Evolutionary conservation across 1,140 invertebrate genomes (phyloP).

Genomic region (Rhagoletis zephyria): DNA sequence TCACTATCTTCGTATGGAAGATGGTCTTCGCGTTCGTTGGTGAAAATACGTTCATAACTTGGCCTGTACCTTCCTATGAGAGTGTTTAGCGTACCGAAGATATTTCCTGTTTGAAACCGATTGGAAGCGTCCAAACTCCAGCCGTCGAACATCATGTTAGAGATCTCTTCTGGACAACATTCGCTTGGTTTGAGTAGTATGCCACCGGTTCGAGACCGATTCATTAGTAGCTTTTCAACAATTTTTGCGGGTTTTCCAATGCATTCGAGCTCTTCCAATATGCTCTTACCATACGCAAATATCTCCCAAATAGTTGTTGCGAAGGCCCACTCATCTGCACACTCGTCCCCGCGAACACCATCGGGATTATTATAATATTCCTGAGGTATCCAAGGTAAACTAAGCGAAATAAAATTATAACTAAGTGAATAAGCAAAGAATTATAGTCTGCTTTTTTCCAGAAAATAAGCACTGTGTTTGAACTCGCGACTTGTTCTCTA

Average conservation of each 20-base stretch:
- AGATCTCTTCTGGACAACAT: slow-evolving; percentile 85
- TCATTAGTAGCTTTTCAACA: slow-evolving; percentile 77
- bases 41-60: slow-evolving; percentile 22
- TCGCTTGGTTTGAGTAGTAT: slow-evolving; percentile 80
- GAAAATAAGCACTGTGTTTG: no score
- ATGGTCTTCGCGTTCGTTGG: not conserved
- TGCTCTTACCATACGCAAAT: slow-evolving; percentile 82
- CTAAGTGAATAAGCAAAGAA: no score
- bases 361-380: slow-evolving; percentile 83
- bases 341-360: slow-evolving; percentile 77
- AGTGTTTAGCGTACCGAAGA: slow-evolving; percentile 64
- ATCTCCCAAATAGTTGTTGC: slow-evolving; percentile 93
- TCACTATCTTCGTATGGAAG: not conserved
- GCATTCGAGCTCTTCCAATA: slow-evolving; percentile 57
- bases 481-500: no score
- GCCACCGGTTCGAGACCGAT: slow-evolving; percentile 59
- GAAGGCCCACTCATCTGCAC: slow-evolving; percentile 89
- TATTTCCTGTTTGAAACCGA: slow-evolving; percentile 81
- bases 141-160: slow-evolving; percentile 93
- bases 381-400: slow-evolving; percentile 88
- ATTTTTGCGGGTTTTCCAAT: slow-evolving; percentile 57
- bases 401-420: slow-evolving; percentile 64
- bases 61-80: not conserved
- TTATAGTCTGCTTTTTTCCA: no score
- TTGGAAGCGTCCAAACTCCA: slow-evolving; percentile 85